Conservation (phyloP, 2,888 invertebrate genomes). For the Xanthostigma xanthostigma region DNA sequence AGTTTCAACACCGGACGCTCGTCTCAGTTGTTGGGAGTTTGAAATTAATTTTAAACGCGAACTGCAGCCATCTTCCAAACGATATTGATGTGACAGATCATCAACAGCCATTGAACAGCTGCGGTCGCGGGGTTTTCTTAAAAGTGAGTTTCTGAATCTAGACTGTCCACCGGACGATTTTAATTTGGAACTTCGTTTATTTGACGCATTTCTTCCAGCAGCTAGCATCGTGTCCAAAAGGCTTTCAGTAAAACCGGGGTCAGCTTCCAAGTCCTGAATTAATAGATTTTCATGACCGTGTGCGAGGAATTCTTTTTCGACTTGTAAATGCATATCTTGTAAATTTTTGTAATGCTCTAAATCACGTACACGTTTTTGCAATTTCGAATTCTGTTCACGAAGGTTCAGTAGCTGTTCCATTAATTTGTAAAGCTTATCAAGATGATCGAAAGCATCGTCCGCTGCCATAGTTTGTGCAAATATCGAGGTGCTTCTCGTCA, state of each 20-base stretch:
- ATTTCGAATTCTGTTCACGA: slow-evolving; percentile 52
- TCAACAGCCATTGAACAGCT: slow-evolving; percentile 55
- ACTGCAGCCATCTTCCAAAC: neutral
- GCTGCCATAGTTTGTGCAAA: slow-evolving; percentile 42
- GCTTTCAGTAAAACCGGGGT: slow-evolving; percentile 44
- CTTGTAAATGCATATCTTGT: slow-evolving; percentile 39
- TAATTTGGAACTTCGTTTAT: slow-evolving; percentile 25
- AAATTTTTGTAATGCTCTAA: slow-evolving; percentile 55
- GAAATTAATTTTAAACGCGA: too few species aligned
- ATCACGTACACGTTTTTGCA: slow-evolving; percentile 53
- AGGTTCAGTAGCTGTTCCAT: slow-evolving; percentile 61
- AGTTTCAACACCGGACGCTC: slow-evolving; percentile 6
- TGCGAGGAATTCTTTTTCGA: slow-evolving; percentile 18
- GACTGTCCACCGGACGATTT: slow-evolving; percentile 14
- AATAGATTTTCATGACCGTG: slow-evolving; percentile 27
- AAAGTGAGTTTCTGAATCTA: slow-evolving; percentile 30
- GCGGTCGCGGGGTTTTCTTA: slow-evolving; percentile 37
- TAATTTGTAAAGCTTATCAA: slow-evolving; percentile 61
- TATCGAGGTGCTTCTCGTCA: slow-evolving; percentile 36
- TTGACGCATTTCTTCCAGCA: slow-evolving; percentile 33
- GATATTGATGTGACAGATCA: slow-evolving; percentile 23
- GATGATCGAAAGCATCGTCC: slow-evolving; percentile 56
- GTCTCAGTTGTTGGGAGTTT: neutral
- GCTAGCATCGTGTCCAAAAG: slow-evolving; percentile 48
- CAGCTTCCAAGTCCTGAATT: slow-evolving; percentile 42